phyloP scores from a whole-genome alignment of 2,888 invertebrate genomes.

The Trissoscelio sp. region DNA sequence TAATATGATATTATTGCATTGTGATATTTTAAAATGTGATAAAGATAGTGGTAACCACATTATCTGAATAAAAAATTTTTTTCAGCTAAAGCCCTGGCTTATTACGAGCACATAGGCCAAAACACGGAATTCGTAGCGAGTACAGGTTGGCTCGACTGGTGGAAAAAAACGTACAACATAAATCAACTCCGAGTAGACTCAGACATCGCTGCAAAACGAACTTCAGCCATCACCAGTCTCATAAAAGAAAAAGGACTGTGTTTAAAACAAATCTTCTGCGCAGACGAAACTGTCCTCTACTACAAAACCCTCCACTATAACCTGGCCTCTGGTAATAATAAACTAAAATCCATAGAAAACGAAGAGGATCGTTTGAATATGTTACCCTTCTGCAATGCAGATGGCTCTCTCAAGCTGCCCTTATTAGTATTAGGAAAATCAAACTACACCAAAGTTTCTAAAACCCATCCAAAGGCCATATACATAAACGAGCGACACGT shows the following conservation, averaged over 20 bases:
- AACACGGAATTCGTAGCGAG: conserved; percentile 38
- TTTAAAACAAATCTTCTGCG: conserved; percentile 46
- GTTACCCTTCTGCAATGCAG: conserved; percentile 56
- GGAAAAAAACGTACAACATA: conserved; percentile 47
- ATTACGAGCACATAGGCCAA: conserved; percentile 22
- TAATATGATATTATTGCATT: no score
- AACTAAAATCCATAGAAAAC: background rate
- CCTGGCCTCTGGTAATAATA: background rate
- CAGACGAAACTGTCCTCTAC: conserved; percentile 39
- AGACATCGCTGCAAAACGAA: conserved; percentile 12
- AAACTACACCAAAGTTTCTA: conserved; percentile 2
- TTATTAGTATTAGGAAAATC: conserved; percentile 41
- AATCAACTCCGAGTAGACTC: conserved; percentile 10
- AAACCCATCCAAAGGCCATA: background rate
- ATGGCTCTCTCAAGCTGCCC: conserved; percentile 46
- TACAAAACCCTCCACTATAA: conserved; percentile 27
- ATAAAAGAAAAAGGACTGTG: conserved; percentile 18
- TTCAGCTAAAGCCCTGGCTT: conserved; percentile 37
- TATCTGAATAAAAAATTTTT: no score
- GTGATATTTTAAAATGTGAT: no score
- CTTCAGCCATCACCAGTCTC: background rate
- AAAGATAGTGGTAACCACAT: no score
- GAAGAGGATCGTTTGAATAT: conserved; percentile 33
- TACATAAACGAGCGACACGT: conserved; percentile 36
- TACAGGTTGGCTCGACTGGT: conserved; percentile 56